Evolutionary conservation across 2,113 vertebrate genomes (phyloP), one percentile per base, ranked within the genome.

Genomic region (Lutjanus erythropterus): DNA sequence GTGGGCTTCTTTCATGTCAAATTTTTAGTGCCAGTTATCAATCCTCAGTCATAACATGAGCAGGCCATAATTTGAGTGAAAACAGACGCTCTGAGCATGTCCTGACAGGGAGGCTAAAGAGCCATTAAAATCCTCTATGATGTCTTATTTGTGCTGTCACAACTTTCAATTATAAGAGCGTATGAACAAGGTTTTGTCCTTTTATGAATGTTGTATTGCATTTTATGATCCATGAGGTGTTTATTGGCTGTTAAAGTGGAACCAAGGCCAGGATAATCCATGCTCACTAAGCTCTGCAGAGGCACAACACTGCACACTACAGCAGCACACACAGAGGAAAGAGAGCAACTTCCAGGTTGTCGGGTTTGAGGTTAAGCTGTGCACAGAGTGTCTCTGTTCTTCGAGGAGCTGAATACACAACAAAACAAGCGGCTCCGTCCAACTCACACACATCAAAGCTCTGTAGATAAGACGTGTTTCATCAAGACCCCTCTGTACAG

Each of bases 401-500:
- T 58, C 81, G 23, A 77, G 74, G 41, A 56, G 47, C 67, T 47
- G 14, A 70, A 69, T 25, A 56, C 49, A 53, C 19, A 37, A 53
- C 52, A 37, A n/a, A 10, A 66, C 27, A 64, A 15, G 2, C 19
- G 74, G 9, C 21, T n/a, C 27, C 25, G 44, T 29, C 35, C 15
- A 56, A 78, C 62, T 76, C 68, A 29, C 80, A 70, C 69, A 50
- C 27, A 2, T n/a, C n/a, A n/a, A n/a, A n/a, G n/a, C n/a, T n/a
- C n/a, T n/a, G n/a, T n/a, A n/a, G n/a, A n/a, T n/a, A n/a, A n/a
- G n/a, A n/a, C n/a, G n/a, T 55, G 72, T 65, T 49, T 58, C 62
- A 84, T 80, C 52, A 25, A 18, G 53, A 27, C 44, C 21, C 9
- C 58, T 19, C 33, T 25, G 7, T 7, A 27, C 33, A 23, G 1